Evolutionary conservation across 2,113 vertebrate genomes (phyloP), one percentile per base, ranked within the genome.

Genomic region (Limanda limanda): DNA sequence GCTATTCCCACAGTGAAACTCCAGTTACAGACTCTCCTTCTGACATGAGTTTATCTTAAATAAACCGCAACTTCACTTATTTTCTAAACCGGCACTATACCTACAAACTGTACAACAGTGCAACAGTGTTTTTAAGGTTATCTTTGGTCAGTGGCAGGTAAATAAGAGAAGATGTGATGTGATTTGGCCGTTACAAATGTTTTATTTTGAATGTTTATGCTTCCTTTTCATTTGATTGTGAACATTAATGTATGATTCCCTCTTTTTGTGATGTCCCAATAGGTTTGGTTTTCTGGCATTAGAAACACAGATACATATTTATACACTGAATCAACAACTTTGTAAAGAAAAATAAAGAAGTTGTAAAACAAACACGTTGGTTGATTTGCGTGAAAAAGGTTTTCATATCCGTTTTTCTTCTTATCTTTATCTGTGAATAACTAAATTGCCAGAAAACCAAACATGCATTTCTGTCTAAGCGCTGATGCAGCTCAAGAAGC

Each of bases 221-320:
- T 69, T 78, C 13, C 68, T 45, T 7, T 65, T 81, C 18, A 66
- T 31, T 7, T 74, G 27, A 17, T 37, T 0, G 25, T 4, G 1
- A 70, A 68, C 17, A 59, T 13, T 68, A 40, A 25, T 27, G 48
- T 40, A 15, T 48, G 54, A 59, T 59, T 76, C 61, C 35, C 48
- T 57, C 47, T 20, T 55, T 13, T n/a, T 47, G n/a, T 56, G 57
- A 47, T 17, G 25, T 52, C 14, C 48, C 57, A 13, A 27, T 14
- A 56, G 17, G 23, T 83, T 89, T 86, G 78, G 68, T 84, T 88
- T 64, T 84, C 72, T 83, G 78, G 85, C 57, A 81, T 57, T 18
- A 37, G 27, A 55, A 23, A 63, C 68, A 60, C 68, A 25, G 58
- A 70, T 2, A 27, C 31, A 78, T 57, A 67, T 74, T 60, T 64